A percentile compares a stretch with the other conserved stretches of the same genome.
These are phyloP conservation scores for Drosophila littoralis DNA, from an alignment of 1,140 invertebrate genomes.

Conservation along the genomic window DNA sequence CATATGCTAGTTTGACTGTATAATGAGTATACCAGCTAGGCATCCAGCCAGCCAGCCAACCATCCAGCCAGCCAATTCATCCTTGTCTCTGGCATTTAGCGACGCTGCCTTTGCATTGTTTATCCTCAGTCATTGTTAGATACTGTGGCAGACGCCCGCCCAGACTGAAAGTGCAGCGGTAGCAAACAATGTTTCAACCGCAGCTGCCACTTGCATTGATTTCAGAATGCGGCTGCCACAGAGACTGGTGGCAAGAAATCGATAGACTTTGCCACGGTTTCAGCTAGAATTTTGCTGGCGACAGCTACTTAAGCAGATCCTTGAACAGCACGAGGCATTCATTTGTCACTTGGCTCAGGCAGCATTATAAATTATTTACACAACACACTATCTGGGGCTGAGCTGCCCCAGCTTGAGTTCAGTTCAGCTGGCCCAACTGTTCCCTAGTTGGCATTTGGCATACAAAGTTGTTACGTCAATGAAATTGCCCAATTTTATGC, in stretches of 20 bases:
- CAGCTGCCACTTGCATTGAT: slow-evolving; percentile 72
- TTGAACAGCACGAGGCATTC: slow-evolving; percentile 50
- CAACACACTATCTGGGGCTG: slow-evolving; percentile 47
- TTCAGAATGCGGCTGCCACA: slow-evolving; percentile 46
- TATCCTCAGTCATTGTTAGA: slow-evolving; percentile 30
- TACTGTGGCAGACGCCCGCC: neutral
- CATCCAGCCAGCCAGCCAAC: neutral
- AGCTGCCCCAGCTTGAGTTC: neutral
- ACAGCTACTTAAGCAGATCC: slow-evolving; percentile 65
- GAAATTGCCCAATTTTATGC: slow-evolving; percentile 81
- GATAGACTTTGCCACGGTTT: slow-evolving; percentile 32
- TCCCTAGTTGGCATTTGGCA: slow-evolving; percentile 61
- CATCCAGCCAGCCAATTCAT: slow-evolving; percentile 38
- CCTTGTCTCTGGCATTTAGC: slow-evolving; percentile 52
- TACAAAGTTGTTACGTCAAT: slow-evolving; percentile 72
- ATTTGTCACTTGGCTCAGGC: slow-evolving; percentile 66
- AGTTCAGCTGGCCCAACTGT: slow-evolving; percentile 33
- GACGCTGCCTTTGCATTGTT: slow-evolving; percentile 47
- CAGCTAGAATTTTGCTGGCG: slow-evolving; percentile 9
- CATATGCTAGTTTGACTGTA: slow-evolving; percentile 9
- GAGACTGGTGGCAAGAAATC: slow-evolving; percentile 18
- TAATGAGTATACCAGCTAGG: slow-evolving; percentile 3
- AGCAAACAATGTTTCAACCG: slow-evolving; percentile 69
- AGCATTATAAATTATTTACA: slow-evolving; percentile 72
- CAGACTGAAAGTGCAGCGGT: slow-evolving; percentile 14